A percentile compares a stretch with the other conserved stretches of the same genome.
phyloP scores from a whole-genome alignment of 1,140 invertebrate species.

The Sipha flava region DNA sequence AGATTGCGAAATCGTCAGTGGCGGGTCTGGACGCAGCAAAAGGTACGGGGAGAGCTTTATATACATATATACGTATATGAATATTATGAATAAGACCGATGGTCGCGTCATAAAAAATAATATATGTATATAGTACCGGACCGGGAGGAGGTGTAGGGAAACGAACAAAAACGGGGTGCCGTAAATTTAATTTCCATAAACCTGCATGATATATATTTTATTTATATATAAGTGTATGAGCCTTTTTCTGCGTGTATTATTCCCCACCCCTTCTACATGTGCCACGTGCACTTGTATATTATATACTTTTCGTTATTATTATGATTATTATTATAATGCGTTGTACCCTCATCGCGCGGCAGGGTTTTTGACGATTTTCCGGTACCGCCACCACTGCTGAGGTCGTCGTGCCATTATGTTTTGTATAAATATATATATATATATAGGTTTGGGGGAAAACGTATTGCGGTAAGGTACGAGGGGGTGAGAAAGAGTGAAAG shows the following conservation, averaged over 20 bases:
- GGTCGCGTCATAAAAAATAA: too few species aligned
- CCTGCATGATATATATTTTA: not conserved
- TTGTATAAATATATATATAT: too few species aligned
- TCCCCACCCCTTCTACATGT: not conserved
- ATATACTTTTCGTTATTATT: not conserved
- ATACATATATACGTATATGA: not conserved
- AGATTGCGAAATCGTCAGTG: not conserved
- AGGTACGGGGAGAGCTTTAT: not conserved
- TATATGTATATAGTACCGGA: not conserved
- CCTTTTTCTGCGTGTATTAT: not conserved
- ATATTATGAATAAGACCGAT: not conserved
- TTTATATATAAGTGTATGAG: not conserved
- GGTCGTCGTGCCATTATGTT: not conserved
- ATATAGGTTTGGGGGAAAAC: too few species aligned
- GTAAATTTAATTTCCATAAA: slow-evolving; percentile 32
- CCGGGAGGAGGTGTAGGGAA: not conserved
- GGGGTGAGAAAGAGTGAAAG: not conserved
- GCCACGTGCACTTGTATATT: not conserved
- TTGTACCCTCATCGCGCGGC: not conserved
- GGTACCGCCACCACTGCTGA: not conserved
- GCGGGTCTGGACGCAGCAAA: not conserved
- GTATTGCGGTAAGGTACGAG: not conserved
- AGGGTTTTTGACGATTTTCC: slow-evolving; percentile 23
- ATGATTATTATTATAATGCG: not conserved
- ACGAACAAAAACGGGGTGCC: not conserved